These are phyloP conservation scores for Tanaodytes sp. DNA, from an alignment of 2,888 invertebrate species.

Conservation along the genomic window DNA sequence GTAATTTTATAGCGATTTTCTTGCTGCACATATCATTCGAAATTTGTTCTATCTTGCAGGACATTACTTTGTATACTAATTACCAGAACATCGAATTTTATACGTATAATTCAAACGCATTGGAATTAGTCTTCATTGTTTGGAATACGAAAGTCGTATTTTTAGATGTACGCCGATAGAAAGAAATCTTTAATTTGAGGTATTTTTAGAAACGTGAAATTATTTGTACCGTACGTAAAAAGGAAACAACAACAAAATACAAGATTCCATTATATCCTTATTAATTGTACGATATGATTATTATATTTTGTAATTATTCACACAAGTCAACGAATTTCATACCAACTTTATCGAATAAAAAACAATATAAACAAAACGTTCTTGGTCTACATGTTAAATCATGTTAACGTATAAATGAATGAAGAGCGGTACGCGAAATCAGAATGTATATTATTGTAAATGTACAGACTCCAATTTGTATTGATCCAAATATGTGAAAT, in stretches of 20 bases:
- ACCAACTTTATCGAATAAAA: constrained; percentile 18
- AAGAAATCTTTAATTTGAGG: not conserved
- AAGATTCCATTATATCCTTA: no score
- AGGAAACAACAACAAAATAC: no score
- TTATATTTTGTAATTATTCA: no score
- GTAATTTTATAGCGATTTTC: constrained; percentile 43
- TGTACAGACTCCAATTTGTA: constrained; percentile 38
- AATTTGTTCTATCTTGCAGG: constrained; percentile 31
- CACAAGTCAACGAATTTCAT: constrained; percentile 46
- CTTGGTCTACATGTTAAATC: constrained; percentile 18
- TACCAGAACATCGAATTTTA: constrained; percentile 44
- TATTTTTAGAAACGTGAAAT: not conserved
- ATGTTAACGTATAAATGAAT: constrained; percentile 22
- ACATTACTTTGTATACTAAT: constrained; percentile 14
- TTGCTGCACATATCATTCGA: constrained; percentile 42
- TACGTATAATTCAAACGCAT: constrained; percentile 26
- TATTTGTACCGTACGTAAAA: constrained; percentile 3
- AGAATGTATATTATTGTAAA: constrained; percentile 43
- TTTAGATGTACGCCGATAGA: not conserved
- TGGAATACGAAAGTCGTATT: constrained; percentile 14
- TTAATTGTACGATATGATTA: no score
- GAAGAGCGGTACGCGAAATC: constrained; percentile 17
- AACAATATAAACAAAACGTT: constrained; percentile 12
- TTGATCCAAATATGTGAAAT: constrained; percentile 28
- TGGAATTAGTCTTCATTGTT: constrained; percentile 19